phyloP scores from a whole-genome alignment of 2,797 vertebrate species.

The Fistularia tabacaria region DNA sequence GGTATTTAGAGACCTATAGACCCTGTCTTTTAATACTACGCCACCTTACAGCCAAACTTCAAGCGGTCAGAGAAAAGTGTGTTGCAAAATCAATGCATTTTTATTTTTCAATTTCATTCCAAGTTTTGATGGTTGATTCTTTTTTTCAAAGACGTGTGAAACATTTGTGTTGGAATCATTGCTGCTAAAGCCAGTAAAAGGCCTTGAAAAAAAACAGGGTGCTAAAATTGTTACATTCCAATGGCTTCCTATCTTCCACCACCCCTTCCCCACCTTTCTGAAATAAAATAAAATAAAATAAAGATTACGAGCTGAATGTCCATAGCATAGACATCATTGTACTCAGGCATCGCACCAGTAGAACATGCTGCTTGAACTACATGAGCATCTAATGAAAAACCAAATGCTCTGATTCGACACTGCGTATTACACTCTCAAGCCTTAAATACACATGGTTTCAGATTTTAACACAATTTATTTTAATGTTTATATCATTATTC shows the following conservation, averaged over 20 bases:
- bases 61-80: constrained; percentile 43
- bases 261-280: not conserved
- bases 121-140: constrained; percentile 38
- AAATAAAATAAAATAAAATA: too few species aligned
- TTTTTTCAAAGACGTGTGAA: constrained; percentile 77
- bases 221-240: constrained; percentile 79
- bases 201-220: constrained; percentile 80
- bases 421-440: too few species aligned
- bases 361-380: constrained; percentile 73
- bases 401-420: too few species aligned
- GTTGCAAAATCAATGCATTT: constrained; percentile 75
- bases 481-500: too few species aligned
- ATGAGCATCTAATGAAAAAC: constrained; percentile 72
- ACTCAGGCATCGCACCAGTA: constrained; percentile 68
- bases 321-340: constrained; percentile 70
- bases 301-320: constrained; percentile 63
- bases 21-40: too few species aligned
- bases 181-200: constrained; percentile 79
- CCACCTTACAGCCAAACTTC: too few species aligned
- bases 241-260: constrained; percentile 72
- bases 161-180: constrained; percentile 77
- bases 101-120: constrained; percentile 63
- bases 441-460: too few species aligned
- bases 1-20: too few species aligned
- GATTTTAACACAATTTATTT: too few species aligned